These are phyloP conservation scores for Dorcus hopei DNA, from an alignment of 2,888 invertebrate genomes.

Conservation along the genomic window DNA sequence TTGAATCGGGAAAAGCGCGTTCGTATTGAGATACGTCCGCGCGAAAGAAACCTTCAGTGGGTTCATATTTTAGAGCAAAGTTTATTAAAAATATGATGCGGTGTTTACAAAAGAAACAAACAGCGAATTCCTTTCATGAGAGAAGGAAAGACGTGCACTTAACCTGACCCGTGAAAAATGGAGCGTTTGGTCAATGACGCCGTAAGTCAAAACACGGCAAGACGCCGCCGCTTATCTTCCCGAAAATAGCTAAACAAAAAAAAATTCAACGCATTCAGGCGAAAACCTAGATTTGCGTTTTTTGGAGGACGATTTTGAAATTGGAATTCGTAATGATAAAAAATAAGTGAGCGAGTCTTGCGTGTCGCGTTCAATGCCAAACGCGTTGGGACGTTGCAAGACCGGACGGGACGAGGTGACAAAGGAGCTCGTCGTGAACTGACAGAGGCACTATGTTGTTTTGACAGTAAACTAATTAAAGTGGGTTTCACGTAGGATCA, in stretches of 20 bases:
- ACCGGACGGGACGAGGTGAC: neutral
- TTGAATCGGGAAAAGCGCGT: too few relatives aligned
- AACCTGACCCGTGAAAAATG: constrained; percentile 35
- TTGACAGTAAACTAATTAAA: constrained; percentile 43
- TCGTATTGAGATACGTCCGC: neutral
- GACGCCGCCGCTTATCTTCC: too few relatives aligned
- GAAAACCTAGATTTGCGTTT: too few relatives aligned
- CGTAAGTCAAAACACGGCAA: constrained; percentile 31
- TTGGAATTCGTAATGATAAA: too few relatives aligned
- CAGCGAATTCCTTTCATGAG: constrained; percentile 28
- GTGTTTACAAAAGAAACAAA: constrained; percentile 35
- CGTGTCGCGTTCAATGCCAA: constrained; percentile 1
- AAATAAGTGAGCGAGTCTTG: too few relatives aligned
- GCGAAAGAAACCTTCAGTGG: neutral
- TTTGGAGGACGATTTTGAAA: too few relatives aligned
- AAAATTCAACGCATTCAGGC: too few relatives aligned
- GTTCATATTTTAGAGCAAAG: neutral
- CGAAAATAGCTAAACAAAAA: too few relatives aligned
- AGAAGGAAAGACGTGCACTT: constrained; percentile 33
- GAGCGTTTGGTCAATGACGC: constrained; percentile 29
- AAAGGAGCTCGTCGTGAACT: neutral
- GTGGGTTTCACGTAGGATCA: constrained; percentile 39
- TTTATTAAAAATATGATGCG: neutral
- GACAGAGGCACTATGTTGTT: constrained; percentile 32
- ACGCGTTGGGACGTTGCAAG: neutral